Percentiles rank a stretch among this genome's conserved stretches.
Evolutionary conservation across 2,113 vertebrate species (phyloP).

Genomic region (Ardeotis arabs): DNA sequence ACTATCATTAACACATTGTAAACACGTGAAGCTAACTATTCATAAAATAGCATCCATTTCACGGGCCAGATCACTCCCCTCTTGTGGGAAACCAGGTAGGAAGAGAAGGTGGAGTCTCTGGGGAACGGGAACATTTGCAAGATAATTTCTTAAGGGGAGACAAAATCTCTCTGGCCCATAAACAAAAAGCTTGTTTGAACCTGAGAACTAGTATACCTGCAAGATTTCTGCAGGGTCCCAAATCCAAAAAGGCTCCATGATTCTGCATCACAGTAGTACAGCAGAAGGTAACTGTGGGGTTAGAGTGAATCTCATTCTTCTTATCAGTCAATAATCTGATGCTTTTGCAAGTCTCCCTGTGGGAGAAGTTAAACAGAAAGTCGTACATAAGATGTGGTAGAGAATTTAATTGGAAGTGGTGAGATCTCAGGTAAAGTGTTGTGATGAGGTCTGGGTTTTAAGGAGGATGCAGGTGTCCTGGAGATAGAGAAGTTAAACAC

Average conservation of each 20-base stretch:
- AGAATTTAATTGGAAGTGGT: background rate
- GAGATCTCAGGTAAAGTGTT: background rate
- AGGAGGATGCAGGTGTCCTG: background rate
- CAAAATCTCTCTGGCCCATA: background rate
- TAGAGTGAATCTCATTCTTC: background rate
- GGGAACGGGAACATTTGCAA: background rate
- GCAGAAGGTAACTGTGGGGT: background rate
- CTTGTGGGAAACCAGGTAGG: background rate
- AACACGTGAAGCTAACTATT: slow-evolving; percentile 49
- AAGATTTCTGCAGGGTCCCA: background rate
- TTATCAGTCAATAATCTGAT: background rate
- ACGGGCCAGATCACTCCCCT: background rate
- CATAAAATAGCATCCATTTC: slow-evolving; percentile 56
- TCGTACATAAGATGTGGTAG: background rate
- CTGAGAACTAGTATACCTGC: background rate
- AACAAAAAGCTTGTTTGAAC: background rate
- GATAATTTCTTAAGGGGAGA: background rate
- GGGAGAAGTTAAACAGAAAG: background rate
- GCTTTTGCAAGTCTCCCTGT: background rate
- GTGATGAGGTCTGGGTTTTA: background rate
- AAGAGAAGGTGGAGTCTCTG: background rate
- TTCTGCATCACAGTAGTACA: background rate
- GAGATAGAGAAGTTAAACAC: background rate
- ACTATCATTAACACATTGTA: slow-evolving; percentile 63
- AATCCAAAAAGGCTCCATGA: background rate